Evolutionary conservation across 2,797 vertebrate genomes (phyloP).

Genomic region (Amniataba percoides): DNA sequence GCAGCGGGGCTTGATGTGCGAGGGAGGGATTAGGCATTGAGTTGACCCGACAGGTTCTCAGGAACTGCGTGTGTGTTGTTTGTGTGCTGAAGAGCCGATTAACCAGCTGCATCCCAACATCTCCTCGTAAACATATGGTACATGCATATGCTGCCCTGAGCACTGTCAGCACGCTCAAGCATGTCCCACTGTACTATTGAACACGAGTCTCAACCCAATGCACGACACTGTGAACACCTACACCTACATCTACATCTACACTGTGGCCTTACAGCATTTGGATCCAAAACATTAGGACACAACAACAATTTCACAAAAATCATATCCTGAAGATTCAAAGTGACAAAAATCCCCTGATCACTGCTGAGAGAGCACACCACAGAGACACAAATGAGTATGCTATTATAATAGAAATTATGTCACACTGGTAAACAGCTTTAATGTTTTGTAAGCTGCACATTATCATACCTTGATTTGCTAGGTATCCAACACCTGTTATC

Average conservation of each 20-base stretch:
- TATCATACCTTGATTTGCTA: conserved; percentile 1
- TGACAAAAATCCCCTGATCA: not conserved
- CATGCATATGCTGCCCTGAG: conserved; percentile 65
- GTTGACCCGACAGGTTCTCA: conserved; percentile 49
- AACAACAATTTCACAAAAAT: conserved; percentile 1
- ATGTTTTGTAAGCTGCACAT: not conserved
- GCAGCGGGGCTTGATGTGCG: conserved; percentile 42
- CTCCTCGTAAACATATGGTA: conserved; percentile 75
- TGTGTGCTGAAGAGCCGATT: conserved; percentile 75
- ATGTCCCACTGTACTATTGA: conserved; percentile 14
- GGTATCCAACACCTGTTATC: conserved; percentile 10
- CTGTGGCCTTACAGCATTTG: not conserved
- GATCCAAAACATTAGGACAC: not conserved
- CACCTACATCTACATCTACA: not conserved
- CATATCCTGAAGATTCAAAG: not conserved
- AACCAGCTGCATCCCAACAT: conserved; percentile 59
- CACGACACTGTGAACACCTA: not conserved
- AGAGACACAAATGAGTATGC: too few species aligned
- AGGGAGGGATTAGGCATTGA: conserved; percentile 66
- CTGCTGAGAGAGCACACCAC: not conserved
- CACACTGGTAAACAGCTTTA: not conserved
- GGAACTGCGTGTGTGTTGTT: conserved; percentile 61
- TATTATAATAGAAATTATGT: not conserved
- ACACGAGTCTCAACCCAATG: not conserved
- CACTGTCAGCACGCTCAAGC: conserved; percentile 48